Conservation (phyloP, 2,113 vertebrate species). For the Glareola pratincola region DNA sequence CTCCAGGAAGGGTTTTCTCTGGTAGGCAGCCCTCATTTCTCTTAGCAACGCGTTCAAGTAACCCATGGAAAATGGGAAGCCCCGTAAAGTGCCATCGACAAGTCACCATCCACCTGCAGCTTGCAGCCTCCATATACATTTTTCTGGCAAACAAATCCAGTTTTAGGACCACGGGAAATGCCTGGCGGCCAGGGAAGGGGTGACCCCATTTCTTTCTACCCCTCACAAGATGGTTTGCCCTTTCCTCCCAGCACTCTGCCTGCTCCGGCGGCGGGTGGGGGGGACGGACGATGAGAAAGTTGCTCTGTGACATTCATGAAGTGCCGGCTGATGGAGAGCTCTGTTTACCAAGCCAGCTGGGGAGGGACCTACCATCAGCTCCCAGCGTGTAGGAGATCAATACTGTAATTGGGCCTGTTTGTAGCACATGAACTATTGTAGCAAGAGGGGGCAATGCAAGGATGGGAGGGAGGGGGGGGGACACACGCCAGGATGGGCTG, state of each 20-base stretch:
- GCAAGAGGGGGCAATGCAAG: background rate
- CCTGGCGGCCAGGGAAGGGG: background rate
- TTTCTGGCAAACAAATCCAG: background rate
- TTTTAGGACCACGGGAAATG: fast-evolving
- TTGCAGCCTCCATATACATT: fast-evolving
- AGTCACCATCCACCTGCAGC: fast-evolving
- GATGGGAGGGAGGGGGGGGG: too few species aligned
- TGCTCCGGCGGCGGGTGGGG: fast-evolving
- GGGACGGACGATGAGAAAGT: background rate
- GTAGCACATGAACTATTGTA: slow-evolving; percentile 1
- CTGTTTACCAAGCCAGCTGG: background rate
- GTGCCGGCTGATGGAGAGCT: slow-evolving; percentile 31
- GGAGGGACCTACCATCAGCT: background rate
- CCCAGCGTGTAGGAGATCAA: background rate
- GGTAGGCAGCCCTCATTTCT: background rate
- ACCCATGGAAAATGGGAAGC: background rate
- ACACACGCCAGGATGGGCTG: fast-evolving
- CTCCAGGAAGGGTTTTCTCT: background rate
- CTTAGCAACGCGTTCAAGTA: fast-evolving
- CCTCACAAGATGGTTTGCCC: fast-evolving
- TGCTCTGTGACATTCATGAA: background rate
- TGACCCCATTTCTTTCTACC: fast-evolving
- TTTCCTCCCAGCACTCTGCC: background rate
- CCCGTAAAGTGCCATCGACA: fast-evolving
- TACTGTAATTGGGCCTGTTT: slow-evolving; percentile 42